Base-by-base conservation (phyloP, 2,888 invertebrate species). In the Phengaris arion region DNA sequence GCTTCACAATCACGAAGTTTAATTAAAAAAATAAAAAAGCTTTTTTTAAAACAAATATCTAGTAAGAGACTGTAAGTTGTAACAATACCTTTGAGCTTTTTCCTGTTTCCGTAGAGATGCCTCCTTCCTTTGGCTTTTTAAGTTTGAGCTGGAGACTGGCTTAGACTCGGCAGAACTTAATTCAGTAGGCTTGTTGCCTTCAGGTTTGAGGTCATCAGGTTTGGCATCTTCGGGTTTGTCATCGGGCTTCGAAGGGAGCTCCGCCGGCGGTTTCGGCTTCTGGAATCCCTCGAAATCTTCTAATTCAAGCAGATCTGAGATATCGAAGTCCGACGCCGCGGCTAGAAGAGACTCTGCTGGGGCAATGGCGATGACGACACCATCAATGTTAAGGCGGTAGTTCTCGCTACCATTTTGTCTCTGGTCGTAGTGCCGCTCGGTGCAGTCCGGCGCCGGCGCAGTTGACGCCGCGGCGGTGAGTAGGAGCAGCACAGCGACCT, bases 341-440 rank as follows among this genome's bases (percentile, higher is more conserved):
- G 94, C 89, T 13, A 96, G 85, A 8, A 96, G 86, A 2, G 94
- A 90, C 75, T 95, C 95, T 0, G 94, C 94, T 0, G 96, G 96
- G 0, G 95, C 95, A 68, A 95, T 90, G 3, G 96, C 95, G 54
- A 96, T 87, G 13, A 96, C 94, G n/a, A 96, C 91, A 13, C 96
- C 96, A 81, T 96, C 95, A 74, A 97, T 93, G 83, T 95, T 95
- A 10, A 97, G 88, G 22, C 96, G 93, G 79, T 95, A 94, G 89
- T 97, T 97, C 81, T 96, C 96, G 0, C 95, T 92, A 1, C 97
- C 97, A 84, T 97, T 97, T 85, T 97, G 97, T 8, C 97, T 90
- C 84, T 97, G 96, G 87, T 97, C 97, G 79, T 92, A 89, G 45
- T 90, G 79, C 74, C 88, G 77, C 59, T 84, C 83, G 12, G 79